Conservation (phyloP, 1,140 invertebrate genomes). For the Anastatus disparis region DNA sequence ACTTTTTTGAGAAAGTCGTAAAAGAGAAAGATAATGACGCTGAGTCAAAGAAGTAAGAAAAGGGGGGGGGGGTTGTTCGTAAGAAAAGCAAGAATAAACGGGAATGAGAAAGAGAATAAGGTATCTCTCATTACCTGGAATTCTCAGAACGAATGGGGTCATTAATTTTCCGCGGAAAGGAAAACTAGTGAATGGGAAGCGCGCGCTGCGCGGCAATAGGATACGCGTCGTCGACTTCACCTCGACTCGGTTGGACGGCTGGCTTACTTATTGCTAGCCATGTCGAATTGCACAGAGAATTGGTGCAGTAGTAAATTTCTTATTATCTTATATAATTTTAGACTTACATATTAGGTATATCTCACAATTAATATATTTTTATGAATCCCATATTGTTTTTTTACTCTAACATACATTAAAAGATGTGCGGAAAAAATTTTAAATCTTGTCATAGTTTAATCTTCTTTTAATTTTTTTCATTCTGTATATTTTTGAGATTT, state of each 20-base stretch:
- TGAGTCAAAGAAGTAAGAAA: not conserved
- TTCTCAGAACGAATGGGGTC: constrained; percentile 39
- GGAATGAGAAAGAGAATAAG: constrained; percentile 21
- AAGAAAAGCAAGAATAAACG: not conserved
- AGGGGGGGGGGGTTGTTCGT: too few relatives aligned
- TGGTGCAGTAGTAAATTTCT: too few relatives aligned
- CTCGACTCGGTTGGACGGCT: constrained; percentile 2
- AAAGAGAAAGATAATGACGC: constrained; percentile 15
- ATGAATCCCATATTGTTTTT: too few relatives aligned
- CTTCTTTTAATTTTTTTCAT: too few relatives aligned
- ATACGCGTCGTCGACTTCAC: constrained; percentile 35
- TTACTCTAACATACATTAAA: too few relatives aligned
- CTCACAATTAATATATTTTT: too few relatives aligned
- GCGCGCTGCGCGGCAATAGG: constrained; percentile 28
- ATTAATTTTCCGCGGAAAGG: constrained; percentile 35
- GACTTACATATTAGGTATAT: too few relatives aligned
- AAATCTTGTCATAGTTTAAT: too few relatives aligned
- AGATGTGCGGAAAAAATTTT: too few relatives aligned
- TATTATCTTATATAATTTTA: too few relatives aligned
- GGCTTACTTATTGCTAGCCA: constrained; percentile 32
- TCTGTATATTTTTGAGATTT: too few relatives aligned
- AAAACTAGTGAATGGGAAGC: constrained; percentile 31
- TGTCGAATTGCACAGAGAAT: too few relatives aligned
- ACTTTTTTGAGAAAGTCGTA: not conserved
- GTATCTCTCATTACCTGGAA: constrained; percentile 44